Evolutionary conservation across 1,140 invertebrate genomes (phyloP).

Genomic region (Sitobion miscanthi): DNA sequence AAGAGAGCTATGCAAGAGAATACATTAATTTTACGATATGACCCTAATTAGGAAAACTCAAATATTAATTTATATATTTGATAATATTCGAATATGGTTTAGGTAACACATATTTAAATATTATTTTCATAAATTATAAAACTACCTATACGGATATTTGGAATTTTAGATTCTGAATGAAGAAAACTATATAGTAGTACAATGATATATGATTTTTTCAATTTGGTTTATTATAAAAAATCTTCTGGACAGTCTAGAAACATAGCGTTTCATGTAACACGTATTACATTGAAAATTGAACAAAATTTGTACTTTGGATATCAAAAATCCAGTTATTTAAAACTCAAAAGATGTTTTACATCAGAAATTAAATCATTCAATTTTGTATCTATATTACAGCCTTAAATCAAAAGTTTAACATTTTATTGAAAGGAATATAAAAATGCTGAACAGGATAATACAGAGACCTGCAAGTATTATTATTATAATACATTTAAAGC

Average conservation of each 20-base stretch:
- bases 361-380: no score
- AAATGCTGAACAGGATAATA: not conserved
- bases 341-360: not conserved
- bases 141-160: not conserved
- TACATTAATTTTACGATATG: not conserved
- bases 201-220: not conserved
- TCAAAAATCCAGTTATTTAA: not conserved
- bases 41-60: slow-evolving; percentile 15
- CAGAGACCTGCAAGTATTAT: no score
- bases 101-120: not conserved
- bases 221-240: not conserved
- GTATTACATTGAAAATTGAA: not conserved
- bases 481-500: no score
- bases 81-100: not conserved
- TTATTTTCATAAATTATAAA: not conserved
- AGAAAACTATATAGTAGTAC: not conserved
- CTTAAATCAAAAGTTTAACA: no score
- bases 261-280: not conserved
- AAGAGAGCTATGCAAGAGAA: slow-evolving; percentile 11
- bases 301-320: not conserved
- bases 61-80: not conserved
- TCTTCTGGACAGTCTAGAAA: not conserved
- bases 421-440: not conserved
- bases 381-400: no score
- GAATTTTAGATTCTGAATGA: not conserved